Conservation (phyloP, 2,113 vertebrate genomes). For the Istiophorus platypterus region DNA sequence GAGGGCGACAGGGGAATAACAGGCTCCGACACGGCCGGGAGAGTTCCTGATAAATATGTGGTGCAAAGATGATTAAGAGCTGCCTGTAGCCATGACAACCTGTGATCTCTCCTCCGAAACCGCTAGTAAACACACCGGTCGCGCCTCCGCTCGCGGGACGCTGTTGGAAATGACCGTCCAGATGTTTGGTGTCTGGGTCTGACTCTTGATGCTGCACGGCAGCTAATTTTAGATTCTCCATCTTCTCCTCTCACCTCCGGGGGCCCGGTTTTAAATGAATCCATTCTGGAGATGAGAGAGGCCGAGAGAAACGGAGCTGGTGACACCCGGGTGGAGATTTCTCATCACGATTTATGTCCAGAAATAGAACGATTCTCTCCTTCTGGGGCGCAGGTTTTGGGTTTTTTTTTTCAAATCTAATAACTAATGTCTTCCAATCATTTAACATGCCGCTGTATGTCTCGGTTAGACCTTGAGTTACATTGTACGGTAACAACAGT, state of each 20-base stretch:
- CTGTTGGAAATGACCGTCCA: constrained; percentile 16
- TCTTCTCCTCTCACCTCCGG: neutral
- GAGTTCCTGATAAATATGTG: neutral
- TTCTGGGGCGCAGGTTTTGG: neutral
- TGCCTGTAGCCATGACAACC: constrained; percentile 11
- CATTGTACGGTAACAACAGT: constrained; percentile 26
- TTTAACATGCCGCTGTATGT: constrained; percentile 8
- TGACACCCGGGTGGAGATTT: constrained; percentile 6
- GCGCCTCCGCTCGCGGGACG: neutral
- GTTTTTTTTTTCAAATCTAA: constrained; percentile 15
- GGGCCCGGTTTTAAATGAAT: constrained; percentile 23
- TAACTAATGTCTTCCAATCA: constrained; percentile 20
- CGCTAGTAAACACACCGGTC: constrained; percentile 6
- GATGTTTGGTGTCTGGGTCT: constrained; percentile 8
- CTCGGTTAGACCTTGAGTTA: neutral
- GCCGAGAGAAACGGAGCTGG: neutral
- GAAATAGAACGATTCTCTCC: neutral
- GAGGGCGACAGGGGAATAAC: neutral
- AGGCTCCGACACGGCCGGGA: neutral
- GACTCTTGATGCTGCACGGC: neutral
- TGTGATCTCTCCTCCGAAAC: neutral
- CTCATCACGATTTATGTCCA: constrained; percentile 11
- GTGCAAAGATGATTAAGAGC: neutral
- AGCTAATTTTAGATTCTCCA: constrained; percentile 8
- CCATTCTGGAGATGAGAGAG: constrained; percentile 27